Percentiles rank a stretch among this genome's conserved stretches.
Evolutionary conservation across 37 sponge, comb jelly and placozoan species (phyloP).

Genomic region (Hormiphora californensis): DNA sequence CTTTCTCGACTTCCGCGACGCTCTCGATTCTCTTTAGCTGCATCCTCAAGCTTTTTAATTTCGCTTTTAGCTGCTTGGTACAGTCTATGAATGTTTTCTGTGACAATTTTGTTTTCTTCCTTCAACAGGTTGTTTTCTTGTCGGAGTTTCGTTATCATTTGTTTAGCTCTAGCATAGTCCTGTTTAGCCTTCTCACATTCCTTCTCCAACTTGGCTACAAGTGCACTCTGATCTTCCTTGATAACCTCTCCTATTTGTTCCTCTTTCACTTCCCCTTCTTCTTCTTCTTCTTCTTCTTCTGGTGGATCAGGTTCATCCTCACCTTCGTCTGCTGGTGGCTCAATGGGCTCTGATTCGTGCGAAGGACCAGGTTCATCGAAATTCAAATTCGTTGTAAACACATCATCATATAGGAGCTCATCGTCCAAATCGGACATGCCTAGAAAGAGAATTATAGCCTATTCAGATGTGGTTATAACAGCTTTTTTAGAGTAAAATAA

Average conservation of each 20-base stretch:
- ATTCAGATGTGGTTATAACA: too few species aligned
- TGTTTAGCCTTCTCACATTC: too few species aligned
- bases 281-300: too few species aligned
- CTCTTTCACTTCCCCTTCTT: too few species aligned
- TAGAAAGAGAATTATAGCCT: neutral
- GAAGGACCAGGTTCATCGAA: neutral
- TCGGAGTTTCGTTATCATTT: neutral
- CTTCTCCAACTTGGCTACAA: too few species aligned
- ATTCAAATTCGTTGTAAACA: too few species aligned
- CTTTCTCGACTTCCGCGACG: too few species aligned
- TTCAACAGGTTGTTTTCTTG: neutral
- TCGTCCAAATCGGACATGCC: neutral
- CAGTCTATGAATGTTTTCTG: neutral
- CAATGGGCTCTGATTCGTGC: neutral
- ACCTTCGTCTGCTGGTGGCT: neutral
- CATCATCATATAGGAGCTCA: neutral
- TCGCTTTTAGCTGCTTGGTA: neutral
- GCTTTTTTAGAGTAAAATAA: too few species aligned
- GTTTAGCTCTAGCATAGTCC: neutral
- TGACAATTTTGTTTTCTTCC: constrained; percentile 20
- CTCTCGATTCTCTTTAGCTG: too few species aligned
- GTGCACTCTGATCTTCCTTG: too few species aligned
- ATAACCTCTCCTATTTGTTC: too few species aligned
- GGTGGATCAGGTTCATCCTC: too few species aligned
- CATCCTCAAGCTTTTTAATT: neutral